Percentiles rank a stretch among this genome's conserved stretches.
phyloP scores from a whole-genome alignment of 37 sponge, comb jelly and placozoan species.

The Haliclona indistincta region DNA sequence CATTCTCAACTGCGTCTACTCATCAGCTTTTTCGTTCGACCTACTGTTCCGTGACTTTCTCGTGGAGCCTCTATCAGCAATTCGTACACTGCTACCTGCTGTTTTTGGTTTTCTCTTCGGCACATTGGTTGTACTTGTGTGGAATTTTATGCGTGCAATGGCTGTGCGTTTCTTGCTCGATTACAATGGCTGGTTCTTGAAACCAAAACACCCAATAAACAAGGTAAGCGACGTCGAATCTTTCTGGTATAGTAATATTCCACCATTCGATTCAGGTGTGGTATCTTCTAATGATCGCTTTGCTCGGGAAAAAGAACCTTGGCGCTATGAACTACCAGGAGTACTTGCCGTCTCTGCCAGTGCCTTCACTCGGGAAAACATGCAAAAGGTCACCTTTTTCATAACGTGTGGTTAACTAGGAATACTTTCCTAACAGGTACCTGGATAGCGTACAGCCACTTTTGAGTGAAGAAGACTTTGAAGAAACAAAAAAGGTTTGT shows the following conservation, averaged over 20 bases:
- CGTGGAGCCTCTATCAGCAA: constrained; percentile 39
- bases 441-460: constrained; percentile 65
- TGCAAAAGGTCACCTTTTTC: constrained; percentile 44
- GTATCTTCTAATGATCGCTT: constrained; percentile 46
- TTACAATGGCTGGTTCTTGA: constrained; percentile 73
- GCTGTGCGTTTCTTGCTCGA: constrained; percentile 52
- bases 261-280: constrained; percentile 46
- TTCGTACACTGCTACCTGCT: constrained; percentile 24
- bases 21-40: constrained; percentile 2
- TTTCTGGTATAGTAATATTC: background rate
- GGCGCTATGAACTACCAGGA: constrained; percentile 59
- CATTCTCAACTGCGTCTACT: constrained; percentile 54
- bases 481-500: constrained; percentile 42
- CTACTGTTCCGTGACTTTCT: constrained; percentile 14
- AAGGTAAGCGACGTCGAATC: constrained; percentile 16
- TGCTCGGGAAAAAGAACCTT: constrained; percentile 44
- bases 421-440: constrained; percentile 42
- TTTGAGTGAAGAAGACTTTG: constrained; percentile 59
- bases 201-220: constrained; percentile 50
- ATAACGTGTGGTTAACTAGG: background rate
- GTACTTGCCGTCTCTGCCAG: constrained; percentile 65
- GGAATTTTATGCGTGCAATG: constrained; percentile 50
- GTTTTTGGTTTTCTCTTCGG: constrained; percentile 55
- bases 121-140: constrained; percentile 41
- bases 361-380: constrained; percentile 66